Evolutionary conservation across 2,888 invertebrate genomes (phyloP).

Genomic region (Tipula vernalis): DNA sequence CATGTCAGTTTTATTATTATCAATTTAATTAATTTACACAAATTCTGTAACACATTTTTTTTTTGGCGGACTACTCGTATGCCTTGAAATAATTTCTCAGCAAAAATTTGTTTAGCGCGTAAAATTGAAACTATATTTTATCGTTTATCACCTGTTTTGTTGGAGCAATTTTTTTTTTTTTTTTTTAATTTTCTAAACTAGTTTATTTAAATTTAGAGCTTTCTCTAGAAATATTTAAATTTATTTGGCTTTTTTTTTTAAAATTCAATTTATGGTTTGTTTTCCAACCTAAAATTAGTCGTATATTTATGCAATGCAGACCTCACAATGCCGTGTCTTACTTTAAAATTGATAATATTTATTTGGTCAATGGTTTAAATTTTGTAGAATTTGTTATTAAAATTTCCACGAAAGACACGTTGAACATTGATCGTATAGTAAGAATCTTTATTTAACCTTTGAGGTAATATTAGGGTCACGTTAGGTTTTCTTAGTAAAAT

Average conservation of each 20-base stretch:
- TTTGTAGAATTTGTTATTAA: no score
- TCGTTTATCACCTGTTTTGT: not conserved
- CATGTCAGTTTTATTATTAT: not conserved
- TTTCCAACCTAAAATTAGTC: not conserved
- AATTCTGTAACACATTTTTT: not conserved
- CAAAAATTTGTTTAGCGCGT: not conserved
- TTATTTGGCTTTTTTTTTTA: not conserved
- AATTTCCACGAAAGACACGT: no score
- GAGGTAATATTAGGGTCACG: no score
- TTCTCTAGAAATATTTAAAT: not conserved
- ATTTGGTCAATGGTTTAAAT: no score
- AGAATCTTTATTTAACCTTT: no score
- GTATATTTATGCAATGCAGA: not conserved
- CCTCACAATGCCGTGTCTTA: not conserved
- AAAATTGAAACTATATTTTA: not conserved
- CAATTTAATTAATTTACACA: not conserved
- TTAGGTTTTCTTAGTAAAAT: no score
- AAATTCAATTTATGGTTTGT: not conserved
- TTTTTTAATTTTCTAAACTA: not conserved
- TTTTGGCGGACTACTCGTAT: not conserved
- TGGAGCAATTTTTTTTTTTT: not conserved
- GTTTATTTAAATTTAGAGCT: not conserved
- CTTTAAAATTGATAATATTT: no score
- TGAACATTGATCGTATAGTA: no score
- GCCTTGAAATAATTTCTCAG: not conserved